These are phyloP conservation scores for Hippocampus abdominalis DNA, from an alignment of 2,113 vertebrate species.

Conservation along the genomic window DNA sequence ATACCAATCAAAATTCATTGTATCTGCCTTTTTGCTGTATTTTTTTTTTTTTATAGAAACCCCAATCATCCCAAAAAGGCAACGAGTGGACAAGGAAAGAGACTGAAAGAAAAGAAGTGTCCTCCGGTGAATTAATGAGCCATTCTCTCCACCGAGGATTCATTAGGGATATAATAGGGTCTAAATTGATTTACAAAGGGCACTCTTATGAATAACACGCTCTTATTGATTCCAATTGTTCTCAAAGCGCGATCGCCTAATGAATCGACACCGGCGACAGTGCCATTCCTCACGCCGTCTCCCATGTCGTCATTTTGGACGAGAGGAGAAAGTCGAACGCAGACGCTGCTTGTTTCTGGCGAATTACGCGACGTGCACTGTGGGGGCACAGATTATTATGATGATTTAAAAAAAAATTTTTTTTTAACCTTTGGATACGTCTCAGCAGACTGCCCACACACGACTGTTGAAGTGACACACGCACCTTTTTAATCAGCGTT, in stretches of 20 bases:
- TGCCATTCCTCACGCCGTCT: not conserved
- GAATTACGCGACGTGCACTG: conserved; percentile 14
- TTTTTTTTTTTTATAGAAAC: conserved; percentile 19
- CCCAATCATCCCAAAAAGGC: conserved; percentile 14
- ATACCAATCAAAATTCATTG: conserved; percentile 14
- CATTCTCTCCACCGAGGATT: conserved; percentile 54
- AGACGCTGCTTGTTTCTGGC: not conserved
- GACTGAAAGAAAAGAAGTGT: conserved; percentile 23
- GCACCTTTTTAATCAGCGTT: conserved; percentile 63
- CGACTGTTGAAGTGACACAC: conserved; percentile 55
- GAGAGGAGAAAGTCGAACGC: no score
- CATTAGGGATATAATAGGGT: conserved; percentile 60
- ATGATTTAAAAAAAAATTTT: no score
- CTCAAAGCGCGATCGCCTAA: conserved; percentile 42
- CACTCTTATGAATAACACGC: conserved; percentile 56
- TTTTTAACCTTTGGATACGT: conserved; percentile 6
- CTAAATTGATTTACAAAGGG: conserved; percentile 65
- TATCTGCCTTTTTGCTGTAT: not conserved
- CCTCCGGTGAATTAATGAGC: conserved; percentile 55
- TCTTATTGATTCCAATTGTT: conserved; percentile 58
- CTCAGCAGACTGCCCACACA: conserved; percentile 14
- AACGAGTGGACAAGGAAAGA: conserved; percentile 11
- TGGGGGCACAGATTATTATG: conserved; percentile 10
- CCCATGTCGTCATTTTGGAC: not conserved
- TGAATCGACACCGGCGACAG: conserved; percentile 37